Conservation (phyloP, 1,140 invertebrate genomes). For the Solenopsis invicta region DNA sequence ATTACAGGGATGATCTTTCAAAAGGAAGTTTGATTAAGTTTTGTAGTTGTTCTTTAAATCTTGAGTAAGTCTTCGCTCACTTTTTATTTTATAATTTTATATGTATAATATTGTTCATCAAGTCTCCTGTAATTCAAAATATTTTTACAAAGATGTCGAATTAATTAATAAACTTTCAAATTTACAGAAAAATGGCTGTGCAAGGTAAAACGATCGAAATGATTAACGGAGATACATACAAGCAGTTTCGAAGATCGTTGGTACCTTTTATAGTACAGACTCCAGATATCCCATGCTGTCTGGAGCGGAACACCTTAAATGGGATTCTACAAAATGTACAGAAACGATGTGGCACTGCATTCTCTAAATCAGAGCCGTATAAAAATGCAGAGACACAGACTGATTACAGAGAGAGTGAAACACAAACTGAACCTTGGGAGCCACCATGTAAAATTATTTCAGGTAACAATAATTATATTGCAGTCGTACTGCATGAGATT, state of each 20-base stretch:
- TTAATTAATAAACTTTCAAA: not conserved
- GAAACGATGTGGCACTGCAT: conserved; percentile 40
- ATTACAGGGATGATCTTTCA: not conserved
- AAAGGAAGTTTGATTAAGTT: not conserved
- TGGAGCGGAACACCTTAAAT: conserved; percentile 48
- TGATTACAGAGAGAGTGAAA: conserved; percentile 91
- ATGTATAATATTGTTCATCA: not conserved
- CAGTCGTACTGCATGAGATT: not conserved
- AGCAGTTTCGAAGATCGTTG: conserved; percentile 77
- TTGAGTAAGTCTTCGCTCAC: not conserved
- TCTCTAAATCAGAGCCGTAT: conserved; percentile 33
- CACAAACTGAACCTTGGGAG: conserved; percentile 93
- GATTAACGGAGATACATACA: conserved; percentile 47
- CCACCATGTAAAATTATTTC: conserved; percentile 85
- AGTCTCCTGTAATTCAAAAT: not conserved
- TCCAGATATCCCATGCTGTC: conserved; percentile 73
- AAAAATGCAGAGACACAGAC: conserved; percentile 89
- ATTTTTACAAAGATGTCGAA: not conserved
- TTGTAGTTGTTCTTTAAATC: not conserved
- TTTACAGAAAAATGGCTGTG: conserved; percentile 61
- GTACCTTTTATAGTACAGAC: conserved; percentile 75
- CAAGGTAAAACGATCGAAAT: conserved; percentile 12
- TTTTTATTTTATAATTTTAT: not conserved
- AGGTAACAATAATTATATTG: conserved; percentile 72
- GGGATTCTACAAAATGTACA: conserved; percentile 52